Evolutionary conservation across 2,797 vertebrate species (phyloP).

Genomic region (Zalophus californianus): DNA sequence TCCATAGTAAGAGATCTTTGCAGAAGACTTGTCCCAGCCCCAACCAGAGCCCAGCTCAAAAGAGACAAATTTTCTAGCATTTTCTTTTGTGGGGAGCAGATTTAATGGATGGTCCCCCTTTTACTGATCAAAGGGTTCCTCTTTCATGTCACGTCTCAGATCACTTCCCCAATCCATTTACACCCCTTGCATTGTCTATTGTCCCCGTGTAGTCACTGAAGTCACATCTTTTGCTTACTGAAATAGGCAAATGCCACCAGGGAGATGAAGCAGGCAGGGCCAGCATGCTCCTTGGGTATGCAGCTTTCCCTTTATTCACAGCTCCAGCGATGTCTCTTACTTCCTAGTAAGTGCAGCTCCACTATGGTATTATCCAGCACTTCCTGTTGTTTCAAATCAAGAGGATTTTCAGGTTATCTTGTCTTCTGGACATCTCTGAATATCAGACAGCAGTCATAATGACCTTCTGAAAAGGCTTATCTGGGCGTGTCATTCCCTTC

Average conservation of each 20-base stretch:
- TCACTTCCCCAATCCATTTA: neutral
- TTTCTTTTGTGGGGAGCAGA: neutral
- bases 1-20: neutral
- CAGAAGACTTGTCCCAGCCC: neutral
- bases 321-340: neutral
- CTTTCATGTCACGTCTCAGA: neutral
- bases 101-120: neutral
- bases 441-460: neutral
- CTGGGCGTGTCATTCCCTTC: neutral
- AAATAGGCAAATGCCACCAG: neutral
- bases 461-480: constrained; percentile 27
- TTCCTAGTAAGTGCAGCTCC: neutral
- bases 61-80: neutral
- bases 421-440: neutral
- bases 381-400: neutral
- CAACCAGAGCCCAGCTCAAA: neutral
- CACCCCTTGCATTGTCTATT: neutral
- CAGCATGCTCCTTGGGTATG: neutral
- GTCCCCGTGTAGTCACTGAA: neutral
- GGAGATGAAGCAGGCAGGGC: neutral
- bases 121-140: neutral
- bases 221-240: neutral
- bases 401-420: constrained; percentile 30
- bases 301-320: neutral
- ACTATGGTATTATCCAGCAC: neutral